Base-by-base conservation (phyloP, 92 coral and sea anemone species). In the Pocillopora grandis region DNA sequence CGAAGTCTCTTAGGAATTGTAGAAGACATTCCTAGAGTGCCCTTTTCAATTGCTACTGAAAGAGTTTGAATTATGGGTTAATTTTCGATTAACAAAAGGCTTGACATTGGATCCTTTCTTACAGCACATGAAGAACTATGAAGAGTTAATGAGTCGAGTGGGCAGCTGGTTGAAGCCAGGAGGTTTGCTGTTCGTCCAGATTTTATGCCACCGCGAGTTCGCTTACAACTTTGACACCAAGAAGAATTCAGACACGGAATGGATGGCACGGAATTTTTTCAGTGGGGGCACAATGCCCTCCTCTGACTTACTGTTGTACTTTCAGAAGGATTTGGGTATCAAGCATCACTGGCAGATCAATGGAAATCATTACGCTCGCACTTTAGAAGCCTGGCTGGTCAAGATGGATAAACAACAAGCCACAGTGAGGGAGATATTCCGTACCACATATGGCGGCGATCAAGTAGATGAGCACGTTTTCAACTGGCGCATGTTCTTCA, bases 111-210 rank as follows among this genome's bases (percentile, higher is more conserved):
- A 23, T 67, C 15, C 4, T 58, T 73, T 67, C 8, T 78, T 80
- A 33, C 80, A 94, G 98, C 98, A 94, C 87, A 94, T 94, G 95
- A 94, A 94, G 84, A 94, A 94, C 87, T 94, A 94, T 60, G 98
- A 94, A 65, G 72, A 80, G 60, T 89, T 94, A 12, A 89, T 89
- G 88, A 72, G 92, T 10, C 87, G 98, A 16, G 95, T 94, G 62
- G 95, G 93, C 59, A 89, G 92, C 42, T 94, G 98, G 98, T 75
- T 94, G 55, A 91, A 90, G 62, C 98, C 95, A 0, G 82, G 84
- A 9, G 98, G 98, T 1, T 81, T 61, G 57, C 90, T 92, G 70
- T 94, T 94, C 67, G 81, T 94, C 35, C 98, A 94, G 57, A 92
- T 94, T 49, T 75, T 94, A 9, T 92, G 98, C 75, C 98, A 94